Conservation (phyloP, 2,113 vertebrate species). For the Rhadina sibilatrix region DNA sequence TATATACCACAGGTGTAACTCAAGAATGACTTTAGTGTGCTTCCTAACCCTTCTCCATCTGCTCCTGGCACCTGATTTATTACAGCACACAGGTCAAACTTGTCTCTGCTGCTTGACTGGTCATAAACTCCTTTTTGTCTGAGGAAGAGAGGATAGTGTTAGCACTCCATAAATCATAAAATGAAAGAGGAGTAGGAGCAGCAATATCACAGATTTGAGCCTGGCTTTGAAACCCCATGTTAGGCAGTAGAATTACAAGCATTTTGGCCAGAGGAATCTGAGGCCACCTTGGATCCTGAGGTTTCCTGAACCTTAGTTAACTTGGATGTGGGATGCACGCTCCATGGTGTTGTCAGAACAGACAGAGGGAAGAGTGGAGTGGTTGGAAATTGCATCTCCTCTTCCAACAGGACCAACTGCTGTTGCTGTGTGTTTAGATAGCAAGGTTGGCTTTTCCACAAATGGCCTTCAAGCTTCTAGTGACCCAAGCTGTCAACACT, state of each 20-base stretch:
- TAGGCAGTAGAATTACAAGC: background rate
- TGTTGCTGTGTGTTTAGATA: background rate
- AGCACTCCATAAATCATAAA: conserved; percentile 3
- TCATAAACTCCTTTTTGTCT: conserved; percentile 19
- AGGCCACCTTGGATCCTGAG: background rate
- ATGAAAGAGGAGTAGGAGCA: background rate
- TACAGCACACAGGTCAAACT: background rate
- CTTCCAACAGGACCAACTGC: background rate
- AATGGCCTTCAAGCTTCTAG: background rate
- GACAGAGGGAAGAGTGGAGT: background rate
- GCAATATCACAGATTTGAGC: background rate
- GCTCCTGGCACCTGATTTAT: conserved; percentile 30
- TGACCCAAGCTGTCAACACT: conserved; percentile 2
- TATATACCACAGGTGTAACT: background rate
- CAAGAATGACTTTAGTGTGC: background rate
- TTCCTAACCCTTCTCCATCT: background rate
- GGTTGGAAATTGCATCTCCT: background rate
- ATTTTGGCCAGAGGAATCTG: background rate
- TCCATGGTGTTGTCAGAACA: background rate
- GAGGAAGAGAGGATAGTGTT: background rate
- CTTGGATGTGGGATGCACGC: background rate
- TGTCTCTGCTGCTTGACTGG: background rate
- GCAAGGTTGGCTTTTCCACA: background rate
- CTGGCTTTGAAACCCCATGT: background rate
- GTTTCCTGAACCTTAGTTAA: background rate